These are phyloP conservation scores for Empidonax alnorum DNA, from an alignment of 2,113 vertebrate species.

Conservation along the genomic window DNA sequence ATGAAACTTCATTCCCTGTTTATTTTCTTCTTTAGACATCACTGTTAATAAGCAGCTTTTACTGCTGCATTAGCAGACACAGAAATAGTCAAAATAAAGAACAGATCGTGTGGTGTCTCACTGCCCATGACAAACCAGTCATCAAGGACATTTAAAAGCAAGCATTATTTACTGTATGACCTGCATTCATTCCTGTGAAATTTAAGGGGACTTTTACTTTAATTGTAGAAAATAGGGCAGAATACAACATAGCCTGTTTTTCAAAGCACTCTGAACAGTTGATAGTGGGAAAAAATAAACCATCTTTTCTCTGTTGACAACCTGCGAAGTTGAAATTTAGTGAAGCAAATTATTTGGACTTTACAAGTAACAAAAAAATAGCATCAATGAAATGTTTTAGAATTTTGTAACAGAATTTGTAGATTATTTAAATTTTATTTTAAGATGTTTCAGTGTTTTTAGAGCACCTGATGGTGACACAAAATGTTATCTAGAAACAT, in stretches of 20 bases:
- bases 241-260: background rate
- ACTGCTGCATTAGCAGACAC: conserved; percentile 11
- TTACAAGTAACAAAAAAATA: background rate
- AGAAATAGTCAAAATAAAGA: conserved; percentile 45
- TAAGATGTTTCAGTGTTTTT: background rate
- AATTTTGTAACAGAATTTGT: background rate
- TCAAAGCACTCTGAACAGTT: background rate
- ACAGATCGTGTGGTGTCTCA: background rate
- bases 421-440: background rate
- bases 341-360: background rate
- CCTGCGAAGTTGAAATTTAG: background rate
- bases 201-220: background rate
- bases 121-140: conserved; percentile 17
- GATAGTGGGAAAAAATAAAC: background rate
- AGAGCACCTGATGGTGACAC: background rate
- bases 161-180: background rate
- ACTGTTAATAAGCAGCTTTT: conserved; percentile 53
- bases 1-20: background rate
- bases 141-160: conserved; percentile 51
- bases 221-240: background rate
- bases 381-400: background rate
- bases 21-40: background rate
- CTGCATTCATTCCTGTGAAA: background rate
- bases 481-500: background rate
- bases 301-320: background rate